A percentile compares a stretch with the other conserved stretches of the same genome.
Conservation (phyloP, 2,888 invertebrate species). For the Agrotis clavis region DNA sequence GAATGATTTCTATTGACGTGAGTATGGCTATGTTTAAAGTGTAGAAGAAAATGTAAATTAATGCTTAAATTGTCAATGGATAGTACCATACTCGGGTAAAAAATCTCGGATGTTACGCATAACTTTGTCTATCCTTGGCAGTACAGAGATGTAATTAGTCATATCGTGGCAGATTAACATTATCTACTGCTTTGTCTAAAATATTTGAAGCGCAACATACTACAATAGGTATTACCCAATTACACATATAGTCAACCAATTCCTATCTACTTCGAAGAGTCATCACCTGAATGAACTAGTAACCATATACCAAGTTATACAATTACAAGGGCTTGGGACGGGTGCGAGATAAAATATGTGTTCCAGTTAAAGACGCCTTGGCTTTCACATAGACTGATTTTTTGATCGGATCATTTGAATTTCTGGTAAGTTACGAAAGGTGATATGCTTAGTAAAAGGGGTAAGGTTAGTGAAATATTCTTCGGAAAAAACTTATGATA, state of each 20-base stretch:
- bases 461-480: not conserved
- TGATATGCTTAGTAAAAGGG: not conserved
- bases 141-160: no score
- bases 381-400: constrained; percentile 7
- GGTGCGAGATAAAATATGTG: constrained; percentile 38
- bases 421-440: not conserved
- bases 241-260: not conserved
- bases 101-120: no score
- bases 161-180: no score
- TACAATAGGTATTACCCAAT: not conserved
- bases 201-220: no score
- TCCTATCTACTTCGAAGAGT: not conserved
- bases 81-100: no score
- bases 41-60: no score
- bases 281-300: constrained; percentile 28
- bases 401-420: constrained; percentile 1
- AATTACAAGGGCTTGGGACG: constrained; percentile 37
- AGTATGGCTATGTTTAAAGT: no score
- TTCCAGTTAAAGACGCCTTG: constrained; percentile 5
- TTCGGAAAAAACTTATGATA: not conserved
- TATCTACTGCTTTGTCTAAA: no score
- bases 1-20: no score
- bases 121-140: no score
- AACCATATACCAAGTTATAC: constrained; percentile 42
- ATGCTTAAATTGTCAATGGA: no score